Conservation (phyloP, 1,140 invertebrate genomes). For the Dryas iulia region DNA sequence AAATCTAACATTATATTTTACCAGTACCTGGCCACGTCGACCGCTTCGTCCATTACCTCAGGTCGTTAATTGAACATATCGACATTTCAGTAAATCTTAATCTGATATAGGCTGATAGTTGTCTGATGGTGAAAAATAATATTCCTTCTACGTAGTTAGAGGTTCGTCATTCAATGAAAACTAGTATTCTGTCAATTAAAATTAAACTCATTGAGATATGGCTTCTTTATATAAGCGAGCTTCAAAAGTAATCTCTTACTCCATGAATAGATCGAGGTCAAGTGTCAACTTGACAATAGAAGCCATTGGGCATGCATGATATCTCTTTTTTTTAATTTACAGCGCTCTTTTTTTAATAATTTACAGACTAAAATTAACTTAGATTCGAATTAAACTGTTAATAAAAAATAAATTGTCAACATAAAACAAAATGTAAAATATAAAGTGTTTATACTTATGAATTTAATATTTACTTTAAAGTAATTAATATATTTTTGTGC, state of each 20-base stretch:
- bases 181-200: neutral
- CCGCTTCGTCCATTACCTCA: too few species aligned
- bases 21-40: too few species aligned
- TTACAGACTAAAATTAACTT: neutral
- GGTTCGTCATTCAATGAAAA: neutral
- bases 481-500: neutral
- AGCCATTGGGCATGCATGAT: conserved; percentile 23
- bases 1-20: too few species aligned
- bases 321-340: neutral
- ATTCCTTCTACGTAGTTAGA: too few species aligned
- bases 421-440: too few species aligned
- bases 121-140: too few species aligned
- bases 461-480: neutral
- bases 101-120: too few species aligned
- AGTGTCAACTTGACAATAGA: conserved; percentile 24
- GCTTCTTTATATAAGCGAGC: neutral
- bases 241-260: conserved; percentile 13
- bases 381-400: too few species aligned
- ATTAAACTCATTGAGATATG: neutral
- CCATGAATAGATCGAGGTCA: conserved; percentile 25
- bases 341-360: neutral
- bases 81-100: too few species aligned
- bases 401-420: too few species aligned
- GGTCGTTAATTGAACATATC: too few species aligned
- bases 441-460: too few species aligned